phyloP scores from a whole-genome alignment of 1,140 invertebrate species.

The Atopsyche davidsoni region DNA sequence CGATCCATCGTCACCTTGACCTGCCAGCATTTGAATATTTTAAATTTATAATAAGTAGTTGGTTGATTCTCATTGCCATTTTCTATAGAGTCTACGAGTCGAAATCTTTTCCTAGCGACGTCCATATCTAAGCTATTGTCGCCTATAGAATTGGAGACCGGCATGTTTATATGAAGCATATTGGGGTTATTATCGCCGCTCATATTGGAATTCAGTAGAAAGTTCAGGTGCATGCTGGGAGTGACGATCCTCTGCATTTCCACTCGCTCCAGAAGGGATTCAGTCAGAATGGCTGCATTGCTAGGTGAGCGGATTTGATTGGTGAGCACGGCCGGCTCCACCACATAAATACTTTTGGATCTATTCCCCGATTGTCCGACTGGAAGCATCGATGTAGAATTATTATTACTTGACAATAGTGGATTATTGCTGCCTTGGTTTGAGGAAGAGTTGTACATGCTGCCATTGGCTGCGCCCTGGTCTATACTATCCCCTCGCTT shows the following conservation, averaged over 20 bases:
- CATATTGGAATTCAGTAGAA: conserved; percentile 40
- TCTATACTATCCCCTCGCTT: conserved; percentile 43
- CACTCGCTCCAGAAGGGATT: conserved; percentile 44
- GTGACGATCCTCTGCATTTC: conserved; percentile 43
- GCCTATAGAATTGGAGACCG: conserved; percentile 35
- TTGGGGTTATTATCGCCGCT: conserved; percentile 34
- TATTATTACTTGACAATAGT: conserved; percentile 44
- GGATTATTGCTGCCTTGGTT: conserved; percentile 48
- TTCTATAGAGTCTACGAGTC: conserved; percentile 40
- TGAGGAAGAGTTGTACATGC: conserved; percentile 41
- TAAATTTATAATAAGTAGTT: conserved; percentile 83
- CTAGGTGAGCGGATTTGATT: conserved; percentile 41
- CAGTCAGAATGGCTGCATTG: conserved; percentile 42
- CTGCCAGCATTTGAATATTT: conserved; percentile 60
- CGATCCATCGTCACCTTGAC: conserved; percentile 86
- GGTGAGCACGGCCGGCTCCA: conserved; percentile 23
- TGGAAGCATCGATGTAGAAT: conserved; percentile 42
- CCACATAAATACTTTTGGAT: conserved; percentile 20
- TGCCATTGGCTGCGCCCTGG: conserved; percentile 25
- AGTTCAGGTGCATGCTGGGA: conserved; percentile 47
- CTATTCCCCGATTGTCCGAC: conserved; percentile 33
- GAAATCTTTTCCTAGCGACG: conserved; percentile 38
- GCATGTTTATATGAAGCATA: conserved; percentile 35
- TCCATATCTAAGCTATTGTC: conserved; percentile 42
- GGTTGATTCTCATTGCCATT: conserved; percentile 48